Conservation (phyloP, 2,888 invertebrate species). For the Monoplex corrugatus region DNA sequence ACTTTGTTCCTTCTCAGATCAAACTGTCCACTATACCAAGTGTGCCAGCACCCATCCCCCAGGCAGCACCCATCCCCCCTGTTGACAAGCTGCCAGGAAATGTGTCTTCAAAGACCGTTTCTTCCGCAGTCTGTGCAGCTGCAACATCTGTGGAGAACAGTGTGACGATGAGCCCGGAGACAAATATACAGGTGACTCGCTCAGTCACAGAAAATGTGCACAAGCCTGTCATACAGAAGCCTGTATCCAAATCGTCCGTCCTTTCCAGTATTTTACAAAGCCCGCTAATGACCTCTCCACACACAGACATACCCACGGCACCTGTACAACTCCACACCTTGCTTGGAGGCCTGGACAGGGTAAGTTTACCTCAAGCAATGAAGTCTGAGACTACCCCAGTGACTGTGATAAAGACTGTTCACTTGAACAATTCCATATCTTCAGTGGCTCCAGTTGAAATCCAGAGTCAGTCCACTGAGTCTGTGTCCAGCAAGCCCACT, state of each 20-base stretch:
- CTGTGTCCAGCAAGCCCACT: not conserved
- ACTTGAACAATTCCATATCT: not conserved
- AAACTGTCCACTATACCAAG: not conserved
- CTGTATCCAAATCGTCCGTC: not conserved
- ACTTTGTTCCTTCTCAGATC: not conserved
- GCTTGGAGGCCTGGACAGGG: not conserved
- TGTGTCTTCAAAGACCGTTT: not conserved
- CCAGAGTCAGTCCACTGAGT: not conserved
- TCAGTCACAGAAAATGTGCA: not conserved
- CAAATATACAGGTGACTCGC: not conserved
- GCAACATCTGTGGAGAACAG: not conserved
- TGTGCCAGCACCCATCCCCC: not conserved
- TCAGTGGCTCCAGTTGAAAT: not conserved
- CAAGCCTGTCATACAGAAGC: not conserved
- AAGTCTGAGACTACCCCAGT: not conserved
- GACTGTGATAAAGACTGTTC: not conserved
- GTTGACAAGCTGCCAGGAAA: not conserved
- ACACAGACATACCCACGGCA: not conserved
- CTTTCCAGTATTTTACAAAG: not conserved
- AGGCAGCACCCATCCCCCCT: not conserved
- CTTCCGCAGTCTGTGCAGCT: not conserved
- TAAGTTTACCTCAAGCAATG: not conserved
- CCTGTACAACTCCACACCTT: not conserved
- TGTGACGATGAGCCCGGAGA: not conserved
- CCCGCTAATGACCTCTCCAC: not conserved